Evolutionary conservation across 2,888 invertebrate species (phyloP).

Genomic region (Pseudolycoriella hygida): DNA sequence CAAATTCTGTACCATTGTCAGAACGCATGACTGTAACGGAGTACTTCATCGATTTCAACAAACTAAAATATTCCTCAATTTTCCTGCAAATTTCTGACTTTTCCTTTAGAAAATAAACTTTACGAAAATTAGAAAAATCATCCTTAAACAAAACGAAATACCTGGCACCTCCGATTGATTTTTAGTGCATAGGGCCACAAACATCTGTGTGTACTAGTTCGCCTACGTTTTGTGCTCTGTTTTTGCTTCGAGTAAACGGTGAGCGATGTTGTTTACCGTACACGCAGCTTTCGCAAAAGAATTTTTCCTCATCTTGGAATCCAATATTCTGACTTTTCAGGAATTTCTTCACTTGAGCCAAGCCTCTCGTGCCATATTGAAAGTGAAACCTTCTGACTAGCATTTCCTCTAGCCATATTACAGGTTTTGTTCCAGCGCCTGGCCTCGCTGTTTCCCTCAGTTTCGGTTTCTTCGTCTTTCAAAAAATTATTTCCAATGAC

Average conservation of each 20-base stretch:
- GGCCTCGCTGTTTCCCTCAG: too few species aligned
- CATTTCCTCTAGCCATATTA: not conserved
- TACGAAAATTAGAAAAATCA: too few species aligned
- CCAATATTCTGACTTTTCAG: slow-evolving; percentile 9
- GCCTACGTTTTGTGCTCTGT: not conserved
- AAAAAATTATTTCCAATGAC: too few species aligned
- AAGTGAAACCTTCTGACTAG: too few species aligned
- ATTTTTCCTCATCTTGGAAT: slow-evolving; percentile 7
- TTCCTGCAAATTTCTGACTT: too few species aligned
- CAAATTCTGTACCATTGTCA: slow-evolving; percentile 8
- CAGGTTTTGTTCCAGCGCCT: too few species aligned
- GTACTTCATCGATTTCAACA: not conserved
- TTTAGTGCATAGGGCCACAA: slow-evolving; percentile 12
- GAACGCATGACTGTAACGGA: slow-evolving; percentile 3
- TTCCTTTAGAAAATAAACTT: too few species aligned
- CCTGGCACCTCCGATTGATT: slow-evolving; percentile 9
- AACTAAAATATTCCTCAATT: slow-evolving; percentile 7
- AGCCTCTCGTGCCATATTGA: slow-evolving; percentile 15
- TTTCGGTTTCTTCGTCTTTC: too few species aligned
- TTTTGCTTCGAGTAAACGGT: too few species aligned
- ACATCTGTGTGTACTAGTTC: slow-evolving; percentile 14
- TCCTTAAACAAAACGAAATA: slow-evolving; percentile 13
- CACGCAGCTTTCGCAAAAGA: slow-evolving; percentile 12
- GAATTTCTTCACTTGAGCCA: slow-evolving; percentile 11
- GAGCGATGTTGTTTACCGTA: slow-evolving; percentile 13